phyloP scores from a whole-genome alignment of 2,113 vertebrate genomes.

The Syngnathus scovelli region DNA sequence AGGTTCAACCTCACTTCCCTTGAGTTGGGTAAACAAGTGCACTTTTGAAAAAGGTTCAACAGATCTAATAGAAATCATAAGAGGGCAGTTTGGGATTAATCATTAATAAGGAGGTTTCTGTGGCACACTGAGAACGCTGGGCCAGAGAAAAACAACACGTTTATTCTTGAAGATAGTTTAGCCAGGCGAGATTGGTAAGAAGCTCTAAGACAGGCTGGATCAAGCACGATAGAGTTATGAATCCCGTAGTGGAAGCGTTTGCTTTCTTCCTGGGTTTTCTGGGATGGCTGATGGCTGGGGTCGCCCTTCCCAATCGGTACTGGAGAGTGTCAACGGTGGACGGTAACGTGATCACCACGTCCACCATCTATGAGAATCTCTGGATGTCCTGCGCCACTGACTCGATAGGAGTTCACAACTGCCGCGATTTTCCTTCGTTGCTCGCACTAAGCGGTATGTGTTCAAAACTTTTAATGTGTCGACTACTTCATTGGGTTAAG shows the following conservation, averaged over 20 bases:
- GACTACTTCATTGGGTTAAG: neutral
- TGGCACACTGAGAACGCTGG: constrained; percentile 11
- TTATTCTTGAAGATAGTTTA: constrained; percentile 18
- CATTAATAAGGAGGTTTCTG: constrained; percentile 44
- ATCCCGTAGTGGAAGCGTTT: constrained; percentile 56
- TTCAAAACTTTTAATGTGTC: neutral
- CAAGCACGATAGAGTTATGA: constrained; percentile 40
- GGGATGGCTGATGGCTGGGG: constrained; percentile 61
- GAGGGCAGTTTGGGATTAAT: constrained; percentile 40
- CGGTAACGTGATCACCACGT: constrained; percentile 79
- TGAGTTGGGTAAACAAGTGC: constrained; percentile 38
- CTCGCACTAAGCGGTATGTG: constrained; percentile 77
- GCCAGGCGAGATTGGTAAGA: constrained; percentile 4
- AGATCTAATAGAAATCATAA: constrained; percentile 35
- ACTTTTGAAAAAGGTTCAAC: constrained; percentile 38
- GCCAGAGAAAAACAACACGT: constrained; percentile 22
- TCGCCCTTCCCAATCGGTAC: constrained; percentile 59
- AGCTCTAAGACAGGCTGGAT: neutral
- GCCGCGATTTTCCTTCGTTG: constrained; percentile 79
- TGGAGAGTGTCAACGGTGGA: constrained; percentile 70
- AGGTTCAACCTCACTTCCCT: constrained; percentile 34
- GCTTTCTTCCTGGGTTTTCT: constrained; percentile 62
- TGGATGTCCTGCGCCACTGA: constrained; percentile 83
- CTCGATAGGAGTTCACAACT: constrained; percentile 79
- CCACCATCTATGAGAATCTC: constrained; percentile 80